Percentiles rank a stretch among this genome's conserved stretches.
These are phyloP conservation scores for Rhea pennata DNA, from an alignment of 2,113 vertebrate species.

Conservation along the genomic window DNA sequence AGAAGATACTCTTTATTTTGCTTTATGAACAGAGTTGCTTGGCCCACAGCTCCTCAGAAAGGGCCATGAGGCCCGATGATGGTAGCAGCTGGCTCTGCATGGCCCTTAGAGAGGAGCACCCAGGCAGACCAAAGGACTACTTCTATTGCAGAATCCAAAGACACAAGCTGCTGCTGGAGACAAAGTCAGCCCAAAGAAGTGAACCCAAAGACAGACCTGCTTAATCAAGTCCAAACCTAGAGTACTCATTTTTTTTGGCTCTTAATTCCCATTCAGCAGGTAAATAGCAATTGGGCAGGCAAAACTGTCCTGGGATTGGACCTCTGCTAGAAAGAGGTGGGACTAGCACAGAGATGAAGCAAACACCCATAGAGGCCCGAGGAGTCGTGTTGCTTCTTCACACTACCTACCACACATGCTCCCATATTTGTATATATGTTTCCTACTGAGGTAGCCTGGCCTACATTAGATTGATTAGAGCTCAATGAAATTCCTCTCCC, in stretches of 20 bases:
- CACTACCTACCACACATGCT: not conserved
- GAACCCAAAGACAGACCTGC: not conserved
- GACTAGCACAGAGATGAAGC: too few species aligned
- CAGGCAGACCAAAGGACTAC: not conserved
- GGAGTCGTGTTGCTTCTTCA: not conserved
- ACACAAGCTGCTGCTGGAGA: not conserved
- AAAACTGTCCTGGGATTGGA: too few species aligned
- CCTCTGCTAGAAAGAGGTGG: not conserved
- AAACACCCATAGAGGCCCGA: not conserved
- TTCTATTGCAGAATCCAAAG: not conserved
- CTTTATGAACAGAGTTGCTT: not conserved
- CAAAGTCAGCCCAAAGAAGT: not conserved
- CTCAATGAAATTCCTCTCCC: not conserved
- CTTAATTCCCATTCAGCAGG: not conserved
- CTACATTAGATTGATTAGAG: not conserved
- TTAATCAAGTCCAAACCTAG: not conserved
- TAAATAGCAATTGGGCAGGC: not conserved
- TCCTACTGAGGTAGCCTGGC: not conserved
- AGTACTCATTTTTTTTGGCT: not conserved
- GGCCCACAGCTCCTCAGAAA: not conserved
- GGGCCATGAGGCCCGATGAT: not conserved
- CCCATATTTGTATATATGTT: not conserved
- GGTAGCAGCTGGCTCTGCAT: not conserved
- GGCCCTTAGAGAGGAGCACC: not conserved
- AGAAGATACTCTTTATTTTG: not conserved